Evolutionary conservation across 2,888 invertebrate species (phyloP).

Genomic region (Plutella xylostella): DNA sequence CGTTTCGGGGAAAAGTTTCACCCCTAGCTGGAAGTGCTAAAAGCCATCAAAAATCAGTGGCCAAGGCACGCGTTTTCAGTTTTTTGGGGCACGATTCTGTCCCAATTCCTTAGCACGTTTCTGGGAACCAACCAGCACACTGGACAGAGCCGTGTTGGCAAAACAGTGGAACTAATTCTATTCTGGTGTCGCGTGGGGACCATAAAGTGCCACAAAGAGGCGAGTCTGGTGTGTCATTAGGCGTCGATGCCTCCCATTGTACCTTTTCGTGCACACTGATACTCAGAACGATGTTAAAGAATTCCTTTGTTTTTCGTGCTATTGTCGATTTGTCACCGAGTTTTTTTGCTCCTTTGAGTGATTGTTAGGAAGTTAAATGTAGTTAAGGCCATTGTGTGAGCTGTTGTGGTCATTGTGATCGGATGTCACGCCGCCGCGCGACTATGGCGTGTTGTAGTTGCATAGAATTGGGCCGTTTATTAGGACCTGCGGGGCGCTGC

Average conservation of each 20-base stretch:
- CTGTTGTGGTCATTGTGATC: conserved; percentile 29
- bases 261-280: too few species aligned
- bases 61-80: conserved; percentile 43
- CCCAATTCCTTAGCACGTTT: conserved; percentile 45
- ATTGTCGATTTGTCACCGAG: conserved; percentile 52
- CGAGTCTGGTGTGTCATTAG: conserved; percentile 51
- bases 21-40: conserved; percentile 3
- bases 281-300: conserved; percentile 44
- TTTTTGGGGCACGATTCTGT: conserved; percentile 37
- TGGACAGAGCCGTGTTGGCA: conserved; percentile 44
- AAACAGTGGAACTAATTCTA: conserved; percentile 65
- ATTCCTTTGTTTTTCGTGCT: conserved; percentile 32
- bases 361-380: conserved; percentile 67
- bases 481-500: conserved; percentile 52
- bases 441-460: conserved; percentile 37
- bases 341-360: conserved; percentile 47
- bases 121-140: conserved; percentile 40
- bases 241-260: conserved; percentile 43
- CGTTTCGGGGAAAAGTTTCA: conserved; percentile 6
- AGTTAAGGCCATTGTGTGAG: conserved; percentile 48
- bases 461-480: conserved; percentile 58
- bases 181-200: conserved; percentile 65
- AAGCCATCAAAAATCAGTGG: conserved; percentile 1
- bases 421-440: conserved; percentile 49
- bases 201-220: conserved; percentile 61